Conservation (phyloP, 1,140 invertebrate species). For the Neuroterus valhalla region DNA sequence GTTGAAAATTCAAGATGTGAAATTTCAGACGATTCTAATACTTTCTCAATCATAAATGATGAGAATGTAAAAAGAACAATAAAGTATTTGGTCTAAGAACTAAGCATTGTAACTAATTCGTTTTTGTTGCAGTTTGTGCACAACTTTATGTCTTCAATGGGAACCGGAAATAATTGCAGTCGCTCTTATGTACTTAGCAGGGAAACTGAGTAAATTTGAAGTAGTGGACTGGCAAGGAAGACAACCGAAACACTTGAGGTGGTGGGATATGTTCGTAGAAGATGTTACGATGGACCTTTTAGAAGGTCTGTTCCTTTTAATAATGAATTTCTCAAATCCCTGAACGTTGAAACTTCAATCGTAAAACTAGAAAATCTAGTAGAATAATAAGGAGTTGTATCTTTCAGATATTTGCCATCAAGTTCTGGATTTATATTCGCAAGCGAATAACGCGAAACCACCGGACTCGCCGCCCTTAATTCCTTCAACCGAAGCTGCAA, state of each 20-base stretch:
- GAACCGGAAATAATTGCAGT: constrained; percentile 99
- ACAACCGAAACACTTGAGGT: constrained; percentile 86
- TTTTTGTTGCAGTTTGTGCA: constrained; percentile 86
- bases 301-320: constrained; percentile 79
- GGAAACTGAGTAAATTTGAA: constrained; percentile 97
- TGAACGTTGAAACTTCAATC: not conserved
- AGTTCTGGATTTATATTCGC: constrained; percentile 91
- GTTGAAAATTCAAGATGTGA: no score
- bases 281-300: constrained; percentile 96
- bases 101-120: constrained; percentile 1
- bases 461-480: constrained; percentile 79
- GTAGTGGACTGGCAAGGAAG: constrained; percentile 94
- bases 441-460: constrained; percentile 77
- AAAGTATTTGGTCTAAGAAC: constrained; percentile 24
- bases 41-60: no score
- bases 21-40: no score
- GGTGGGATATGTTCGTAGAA: constrained; percentile 99
- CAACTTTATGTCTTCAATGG: constrained; percentile 97
- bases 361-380: not conserved
- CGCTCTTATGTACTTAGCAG: constrained; percentile 96
- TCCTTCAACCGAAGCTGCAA: constrained; percentile 68
- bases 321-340: constrained; percentile 31
- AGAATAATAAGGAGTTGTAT: constrained; percentile 27
- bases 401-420: constrained; percentile 95
- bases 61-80: not conserved